Evolutionary conservation across 1,140 invertebrate genomes (phyloP).

Genomic region (Tetramorium alpestre): DNA sequence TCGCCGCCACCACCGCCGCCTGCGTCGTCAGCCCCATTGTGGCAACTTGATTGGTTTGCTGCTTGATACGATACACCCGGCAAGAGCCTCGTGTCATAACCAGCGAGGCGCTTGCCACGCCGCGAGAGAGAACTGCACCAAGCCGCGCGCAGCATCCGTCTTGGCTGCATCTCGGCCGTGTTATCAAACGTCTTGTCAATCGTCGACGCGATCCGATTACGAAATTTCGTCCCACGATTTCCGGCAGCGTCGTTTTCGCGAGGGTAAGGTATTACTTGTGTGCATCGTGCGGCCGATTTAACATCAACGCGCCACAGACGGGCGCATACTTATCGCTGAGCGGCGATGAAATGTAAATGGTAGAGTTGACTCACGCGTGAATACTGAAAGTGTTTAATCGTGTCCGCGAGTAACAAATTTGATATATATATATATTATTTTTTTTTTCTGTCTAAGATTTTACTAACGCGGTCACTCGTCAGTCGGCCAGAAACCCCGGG

Average conservation of each 20-base stretch:
- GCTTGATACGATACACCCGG: conserved; percentile 62
- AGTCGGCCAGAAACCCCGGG: background rate
- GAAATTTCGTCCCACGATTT: conserved; percentile 1
- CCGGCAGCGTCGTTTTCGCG: conserved; percentile 1
- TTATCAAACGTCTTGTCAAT: conserved; percentile 41
- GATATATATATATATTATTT: background rate
- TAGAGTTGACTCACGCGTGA: background rate
- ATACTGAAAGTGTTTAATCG: background rate
- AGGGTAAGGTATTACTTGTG: background rate
- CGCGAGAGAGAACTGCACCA: conserved; percentile 1
- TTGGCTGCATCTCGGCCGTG: background rate
- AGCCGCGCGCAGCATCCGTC: background rate
- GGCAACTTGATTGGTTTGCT: conserved; percentile 65
- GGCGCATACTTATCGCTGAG: background rate
- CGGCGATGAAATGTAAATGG: background rate
- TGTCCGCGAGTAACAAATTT: background rate
- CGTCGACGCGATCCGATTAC: conserved; percentile 45
- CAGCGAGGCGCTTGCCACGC: background rate
- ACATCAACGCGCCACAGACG: conserved; percentile 1
- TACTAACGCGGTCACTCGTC: background rate
- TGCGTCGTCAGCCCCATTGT: conserved; percentile 60
- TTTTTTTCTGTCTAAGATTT: background rate
- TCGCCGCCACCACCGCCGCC: conserved; percentile 11
- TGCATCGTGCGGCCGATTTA: conserved; percentile 20
- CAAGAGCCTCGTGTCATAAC: conserved; percentile 50